phyloP scores from a whole-genome alignment of 2,113 vertebrate genomes.

The Stomatorhinus ivindoensis region DNA sequence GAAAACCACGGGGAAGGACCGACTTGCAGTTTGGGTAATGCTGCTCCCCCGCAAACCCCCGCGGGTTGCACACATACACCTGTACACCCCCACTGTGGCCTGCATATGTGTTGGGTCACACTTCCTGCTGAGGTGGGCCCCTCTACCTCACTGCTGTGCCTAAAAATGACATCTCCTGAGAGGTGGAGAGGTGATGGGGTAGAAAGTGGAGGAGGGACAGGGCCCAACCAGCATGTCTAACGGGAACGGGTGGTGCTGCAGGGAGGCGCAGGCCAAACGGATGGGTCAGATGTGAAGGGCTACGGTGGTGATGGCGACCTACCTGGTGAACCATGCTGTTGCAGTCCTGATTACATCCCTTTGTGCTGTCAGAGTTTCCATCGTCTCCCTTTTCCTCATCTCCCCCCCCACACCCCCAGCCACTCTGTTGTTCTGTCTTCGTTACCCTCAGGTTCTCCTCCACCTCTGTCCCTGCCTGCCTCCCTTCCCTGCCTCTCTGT shows the following conservation, averaged over 20 bases:
- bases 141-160: background rate
- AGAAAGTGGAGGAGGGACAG: background rate
- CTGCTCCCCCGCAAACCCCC: background rate
- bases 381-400: constrained; percentile 16
- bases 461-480: constrained; percentile 1
- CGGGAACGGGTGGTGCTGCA: background rate
- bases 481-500: background rate
- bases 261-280: background rate
- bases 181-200: background rate
- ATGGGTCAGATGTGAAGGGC: background rate
- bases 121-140: background rate
- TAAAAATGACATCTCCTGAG: background rate
- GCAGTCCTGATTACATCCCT: background rate
- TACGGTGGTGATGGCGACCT: background rate
- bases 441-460: background rate
- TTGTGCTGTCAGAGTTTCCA: background rate
- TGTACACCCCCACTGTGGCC: background rate
- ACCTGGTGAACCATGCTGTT: background rate
- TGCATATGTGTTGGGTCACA: background rate
- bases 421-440: background rate
- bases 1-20: background rate
- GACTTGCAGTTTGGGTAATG: background rate
- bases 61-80: background rate
- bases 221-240: background rate
- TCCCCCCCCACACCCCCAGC: constrained; percentile 1